Percentiles rank a stretch among this genome's conserved stretches.
Evolutionary conservation across 2,888 invertebrate species (phyloP).

Genomic region (Nephrotoma guestfalica): DNA sequence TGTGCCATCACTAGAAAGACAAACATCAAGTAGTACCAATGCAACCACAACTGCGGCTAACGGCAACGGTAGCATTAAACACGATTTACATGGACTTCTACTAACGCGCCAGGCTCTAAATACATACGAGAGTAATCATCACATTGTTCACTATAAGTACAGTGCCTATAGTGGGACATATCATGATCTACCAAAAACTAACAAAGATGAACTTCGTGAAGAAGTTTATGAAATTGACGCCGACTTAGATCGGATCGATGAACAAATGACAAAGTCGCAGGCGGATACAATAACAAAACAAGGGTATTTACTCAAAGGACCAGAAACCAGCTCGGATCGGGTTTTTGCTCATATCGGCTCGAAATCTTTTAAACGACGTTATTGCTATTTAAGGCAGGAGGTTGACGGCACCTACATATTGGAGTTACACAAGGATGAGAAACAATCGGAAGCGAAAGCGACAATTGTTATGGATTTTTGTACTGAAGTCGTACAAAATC

Average conservation of each 20-base stretch:
- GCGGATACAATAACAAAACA: constrained; percentile 73
- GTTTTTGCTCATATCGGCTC: constrained; percentile 86
- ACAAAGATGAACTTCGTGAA: constrained; percentile 50
- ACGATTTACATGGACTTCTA: constrained; percentile 33
- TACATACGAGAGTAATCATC: constrained; percentile 78
- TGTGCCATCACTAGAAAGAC: constrained; percentile 19
- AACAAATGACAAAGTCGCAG: constrained; percentile 44
- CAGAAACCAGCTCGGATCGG: constrained; percentile 77
- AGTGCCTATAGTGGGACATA: constrained; percentile 76
- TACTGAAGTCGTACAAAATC: constrained; percentile 75
- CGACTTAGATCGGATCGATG: constrained; percentile 66
- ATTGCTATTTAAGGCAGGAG: constrained; percentile 79
- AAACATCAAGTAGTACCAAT: not conserved
- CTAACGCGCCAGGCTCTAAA: constrained; percentile 45
- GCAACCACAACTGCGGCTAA: constrained; percentile 18
- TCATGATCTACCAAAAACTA: constrained; percentile 55
- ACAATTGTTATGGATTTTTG: constrained; percentile 91
- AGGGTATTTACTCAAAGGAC: constrained; percentile 82
- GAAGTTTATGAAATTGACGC: constrained; percentile 85
- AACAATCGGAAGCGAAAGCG: constrained; percentile 78
- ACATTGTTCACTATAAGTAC: constrained; percentile 84
- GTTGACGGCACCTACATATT: constrained; percentile 83
- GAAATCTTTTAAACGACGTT: constrained; percentile 82
- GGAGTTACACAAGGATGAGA: constrained; percentile 86
- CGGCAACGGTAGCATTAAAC: not conserved